Base-by-base conservation (phyloP, 2,797 vertebrate species). In the Pangasius mekongensis region DNA sequence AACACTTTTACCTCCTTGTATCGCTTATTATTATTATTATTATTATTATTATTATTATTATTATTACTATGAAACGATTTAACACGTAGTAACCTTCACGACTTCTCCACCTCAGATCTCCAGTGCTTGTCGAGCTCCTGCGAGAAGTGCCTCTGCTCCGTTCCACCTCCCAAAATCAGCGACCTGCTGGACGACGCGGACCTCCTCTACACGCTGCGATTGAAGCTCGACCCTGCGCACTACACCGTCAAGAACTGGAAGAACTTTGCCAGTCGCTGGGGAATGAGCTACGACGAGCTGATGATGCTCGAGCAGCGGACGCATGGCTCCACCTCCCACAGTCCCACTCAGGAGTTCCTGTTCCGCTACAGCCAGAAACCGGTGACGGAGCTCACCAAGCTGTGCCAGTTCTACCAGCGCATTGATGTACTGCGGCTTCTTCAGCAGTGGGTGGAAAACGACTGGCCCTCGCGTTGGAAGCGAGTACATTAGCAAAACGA, bases 181-280 rank as follows among this genome's bases (percentile, higher is more conserved):
- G 98, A 99, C 94, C 95, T 99, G 92, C 97, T 99, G 95, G 96
- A 99, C 1, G 98, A 99, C 89, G 97, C 98, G 92, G 98, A 99
- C 93, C 96, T 99, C 62, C 94, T 99, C 90, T 98, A 99, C 90
- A 95, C 93, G 87, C 96, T 99, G 92, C 96, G 97, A 74, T 96
- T 99, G 92, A 99, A 99, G 93, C 95, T 99, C 93, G 98, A 99
- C 92, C 97, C 98, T 0, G 97, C 96, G 90, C 97, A 99, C 94
- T 98, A 98, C 89, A 98, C 98, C n/a, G 96, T 99, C 92, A 99
- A 99, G 94, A 99, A 99, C 96, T 99, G 98, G 98, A 98, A 98
- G 95, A 99, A 99, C 95, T 98, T 99, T 95, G 98, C 98, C 3
- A 99, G 98, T 93, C 98, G 98, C 81, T 99, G 98, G 98, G 98